Evolutionary conservation across 2,888 invertebrate genomes (phyloP), one percentile per base, ranked within the genome.

Genomic region (Sturmia bella): DNA sequence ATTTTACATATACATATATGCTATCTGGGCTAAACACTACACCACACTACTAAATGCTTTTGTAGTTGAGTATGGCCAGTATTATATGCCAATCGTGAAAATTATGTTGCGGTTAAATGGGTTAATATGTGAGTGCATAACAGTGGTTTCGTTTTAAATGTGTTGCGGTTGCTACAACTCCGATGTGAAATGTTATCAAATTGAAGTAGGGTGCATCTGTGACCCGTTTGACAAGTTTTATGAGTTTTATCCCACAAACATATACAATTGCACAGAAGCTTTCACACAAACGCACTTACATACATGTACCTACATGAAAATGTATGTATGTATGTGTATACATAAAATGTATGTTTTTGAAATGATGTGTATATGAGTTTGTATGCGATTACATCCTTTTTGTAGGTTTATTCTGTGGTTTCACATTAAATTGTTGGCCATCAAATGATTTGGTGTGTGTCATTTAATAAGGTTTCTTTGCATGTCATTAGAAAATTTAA

Each of bases 61-160:
- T 68, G 21, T 66, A 32, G 39, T 11, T 63, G 24, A 48, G 61
- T 77, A 56, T 63, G 57, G 57, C 15, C 57, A 50, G 64, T 63
- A 61, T 59, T 75, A 70, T 78, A 78, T 82, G 82, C 70, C 82
- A 82, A 78, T 78, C 74, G 78, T 74, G 82, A 70, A 78, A 81
- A 82, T 82, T 74, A 70, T 82, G 82, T 78, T 82, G 82, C 54
- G 82, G 82, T 82, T 61, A 66, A 82, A 70, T 75, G 82, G 82
- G 82, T 82, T 82, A 82, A 82, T 82, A 82, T 82, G 82, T 72
- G 82, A 82, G 82, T 82, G 82, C 82, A 82, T 82, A 82, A 82
- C 61, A 82, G 82, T 75, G 82, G 82, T 82, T 82, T 66, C 74
- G 50, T 82, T 82, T 82, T 78, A 78, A 82, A 82, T 82, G 75